Evolutionary conservation across 2,113 vertebrate genomes (phyloP).

Genomic region (Hemiprocne comata): DNA sequence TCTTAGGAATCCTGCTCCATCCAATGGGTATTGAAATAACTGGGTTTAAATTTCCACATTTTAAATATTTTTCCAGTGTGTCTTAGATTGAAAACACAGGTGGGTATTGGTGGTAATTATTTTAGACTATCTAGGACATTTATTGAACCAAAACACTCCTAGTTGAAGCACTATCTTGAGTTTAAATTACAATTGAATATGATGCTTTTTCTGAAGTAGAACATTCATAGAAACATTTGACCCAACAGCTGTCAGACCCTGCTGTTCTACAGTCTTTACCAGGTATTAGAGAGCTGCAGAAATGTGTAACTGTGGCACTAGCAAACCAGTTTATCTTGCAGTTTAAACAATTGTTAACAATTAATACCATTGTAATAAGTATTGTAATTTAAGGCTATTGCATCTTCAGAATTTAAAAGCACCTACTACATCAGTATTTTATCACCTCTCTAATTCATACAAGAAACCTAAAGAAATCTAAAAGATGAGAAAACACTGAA

Average conservation of each 20-base stretch:
- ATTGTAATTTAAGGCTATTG: not conserved
- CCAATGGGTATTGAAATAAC: not conserved
- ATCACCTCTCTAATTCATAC: too few species aligned
- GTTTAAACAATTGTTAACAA: not conserved
- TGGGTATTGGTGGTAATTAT: not conserved
- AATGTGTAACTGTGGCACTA: not conserved
- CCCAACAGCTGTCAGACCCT: not conserved
- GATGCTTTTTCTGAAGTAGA: not conserved
- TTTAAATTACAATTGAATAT: not conserved
- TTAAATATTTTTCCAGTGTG: not conserved
- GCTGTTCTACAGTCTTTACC: accelerated
- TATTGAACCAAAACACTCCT: not conserved
- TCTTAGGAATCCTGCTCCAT: not conserved
- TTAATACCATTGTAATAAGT: not conserved
- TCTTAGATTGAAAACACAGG: not conserved
- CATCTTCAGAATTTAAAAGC: not conserved
- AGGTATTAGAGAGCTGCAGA: not conserved
- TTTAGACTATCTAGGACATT: not conserved
- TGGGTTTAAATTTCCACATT: not conserved
- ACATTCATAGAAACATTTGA: not conserved
- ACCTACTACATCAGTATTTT: not conserved
- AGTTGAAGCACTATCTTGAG: not conserved
- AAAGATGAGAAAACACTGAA: not conserved
- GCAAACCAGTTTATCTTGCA: not conserved
- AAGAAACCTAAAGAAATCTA: not conserved